Conservation (phyloP, 2,797 vertebrate species). For the Phrynocephalus forsythii region DNA sequence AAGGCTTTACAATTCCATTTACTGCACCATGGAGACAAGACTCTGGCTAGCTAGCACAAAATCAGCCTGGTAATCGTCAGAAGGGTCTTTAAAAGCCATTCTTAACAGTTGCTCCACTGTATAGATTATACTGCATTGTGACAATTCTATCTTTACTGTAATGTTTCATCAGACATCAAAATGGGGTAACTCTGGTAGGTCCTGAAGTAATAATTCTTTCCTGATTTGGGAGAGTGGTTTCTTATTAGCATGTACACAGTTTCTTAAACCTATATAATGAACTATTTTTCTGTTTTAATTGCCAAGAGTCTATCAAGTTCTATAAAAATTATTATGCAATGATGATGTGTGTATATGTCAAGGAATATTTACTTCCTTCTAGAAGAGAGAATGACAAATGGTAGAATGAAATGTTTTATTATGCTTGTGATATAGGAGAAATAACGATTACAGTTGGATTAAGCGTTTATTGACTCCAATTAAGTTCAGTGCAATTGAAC, state of each 20-base stretch:
- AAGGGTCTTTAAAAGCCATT: slow-evolving; percentile 49
- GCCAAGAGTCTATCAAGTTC: slow-evolving; percentile 32
- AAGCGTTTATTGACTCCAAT: slow-evolving; percentile 37
- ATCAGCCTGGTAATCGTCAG: slow-evolving; percentile 48
- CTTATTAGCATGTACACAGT: slow-evolving; percentile 46
- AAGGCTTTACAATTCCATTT: slow-evolving; percentile 52
- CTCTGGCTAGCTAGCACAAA: background rate
- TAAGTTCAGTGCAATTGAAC: slow-evolving; percentile 31
- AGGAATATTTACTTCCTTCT: slow-evolving; percentile 19
- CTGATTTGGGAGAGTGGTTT: slow-evolving; percentile 49
- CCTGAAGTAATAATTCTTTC: slow-evolving; percentile 49
- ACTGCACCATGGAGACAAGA: slow-evolving; percentile 28
- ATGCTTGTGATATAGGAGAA: background rate
- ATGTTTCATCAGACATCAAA: slow-evolving; percentile 40
- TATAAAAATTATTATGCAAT: background rate
- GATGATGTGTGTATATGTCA: background rate
- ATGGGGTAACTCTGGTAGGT: slow-evolving; percentile 6
- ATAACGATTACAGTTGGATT: slow-evolving; percentile 18
- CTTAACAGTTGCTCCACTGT: slow-evolving; percentile 44
- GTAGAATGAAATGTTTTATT: background rate
- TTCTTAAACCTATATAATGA: slow-evolving; percentile 37
- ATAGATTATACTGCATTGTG: background rate
- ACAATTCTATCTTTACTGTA: slow-evolving; percentile 58
- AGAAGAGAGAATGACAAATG: slow-evolving; percentile 29
- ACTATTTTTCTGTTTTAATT: slow-evolving; percentile 34